Base-by-base conservation (phyloP, 2,888 invertebrate genomes). In the Chalcosyrphus nemorum region DNA sequence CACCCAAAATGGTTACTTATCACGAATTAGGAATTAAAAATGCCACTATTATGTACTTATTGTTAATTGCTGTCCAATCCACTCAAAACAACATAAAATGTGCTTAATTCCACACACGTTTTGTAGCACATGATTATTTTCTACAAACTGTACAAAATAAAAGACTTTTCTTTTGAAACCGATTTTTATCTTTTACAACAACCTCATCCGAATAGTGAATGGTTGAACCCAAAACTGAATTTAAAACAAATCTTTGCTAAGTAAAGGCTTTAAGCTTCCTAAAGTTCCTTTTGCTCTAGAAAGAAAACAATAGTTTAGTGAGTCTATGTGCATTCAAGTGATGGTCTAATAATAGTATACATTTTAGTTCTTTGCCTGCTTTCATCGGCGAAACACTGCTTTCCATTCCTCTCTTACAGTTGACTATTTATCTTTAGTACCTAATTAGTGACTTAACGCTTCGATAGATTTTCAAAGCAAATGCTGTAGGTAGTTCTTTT, bases 231-330 rank as follows among this genome's bases (percentile, higher is more conserved):
- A n/a, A n/a, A n/a, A n/a, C n/a, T n/a, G n/a, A n/a, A n/a, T n/a
- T n/a, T n/a, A n/a, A n/a, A n/a, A n/a, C 32, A 6, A 13, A 29
- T 21, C 35, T 11, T 6, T 17, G n/a, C 35, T 74, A 21, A 32
- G n/a, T 2, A 7, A 59, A 41, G 66, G 66, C 66, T 76, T 24
- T 35, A 32, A 68, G 52, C 57, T 41, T 38, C 57, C 29, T 63
- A 5, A 27, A n/a, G 7, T 11, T 3, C 13, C 1, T 4, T 11
- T 5, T 57, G 7, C 1, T 29, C 29, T 29, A 29, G 4, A 5
- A 29, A 6, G 6, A 4, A 29, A 1, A 7, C 29, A 29, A 5
- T 29, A 29, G 29, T 29, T 32, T 29, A 29, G 5, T 27, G 5
- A 27, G 27, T 27, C 4, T 29, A 9, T 9, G 11, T 9, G 32